Evolutionary conservation across 2,797 vertebrate species (phyloP).

Genomic region (Thripadectes ignobilis): DNA sequence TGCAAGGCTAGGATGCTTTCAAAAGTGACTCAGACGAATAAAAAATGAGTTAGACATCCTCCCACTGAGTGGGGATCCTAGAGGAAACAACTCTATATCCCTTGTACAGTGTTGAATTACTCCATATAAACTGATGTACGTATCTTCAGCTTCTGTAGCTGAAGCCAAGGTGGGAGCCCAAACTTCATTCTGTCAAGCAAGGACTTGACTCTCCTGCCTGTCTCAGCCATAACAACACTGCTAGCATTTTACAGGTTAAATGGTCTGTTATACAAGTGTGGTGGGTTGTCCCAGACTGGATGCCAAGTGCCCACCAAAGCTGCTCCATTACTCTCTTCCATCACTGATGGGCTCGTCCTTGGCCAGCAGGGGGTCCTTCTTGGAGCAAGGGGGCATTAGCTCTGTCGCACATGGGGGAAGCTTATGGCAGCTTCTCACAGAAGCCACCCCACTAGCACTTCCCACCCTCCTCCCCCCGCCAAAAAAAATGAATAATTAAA

Average conservation of each 20-base stretch:
- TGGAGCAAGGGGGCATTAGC: neutral
- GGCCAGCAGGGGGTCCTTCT: neutral
- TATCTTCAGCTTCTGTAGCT: neutral
- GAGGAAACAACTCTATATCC: conserved; percentile 24
- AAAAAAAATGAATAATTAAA: neutral
- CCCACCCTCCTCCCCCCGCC: too few species aligned
- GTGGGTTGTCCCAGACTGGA: neutral
- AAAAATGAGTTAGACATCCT: conserved; percentile 40
- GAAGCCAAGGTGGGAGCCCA: neutral
- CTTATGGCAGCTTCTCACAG: neutral
- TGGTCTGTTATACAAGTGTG: neutral
- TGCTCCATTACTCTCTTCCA: accelerated
- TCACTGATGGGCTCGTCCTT: accelerated
- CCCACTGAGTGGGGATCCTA: neutral
- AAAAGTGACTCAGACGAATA: conserved; percentile 28
- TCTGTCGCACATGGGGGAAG: neutral
- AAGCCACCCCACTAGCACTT: neutral
- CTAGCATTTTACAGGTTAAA: neutral
- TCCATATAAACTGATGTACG: neutral
- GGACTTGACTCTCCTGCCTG: neutral
- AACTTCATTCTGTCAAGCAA: neutral
- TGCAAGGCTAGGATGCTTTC: conserved; percentile 3
- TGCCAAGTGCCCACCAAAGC: neutral
- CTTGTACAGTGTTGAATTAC: neutral
- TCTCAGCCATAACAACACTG: neutral